Percentiles rank a stretch among this genome's conserved stretches.
These are phyloP conservation scores for Hoplias malabaricus DNA, from an alignment of 2,113 vertebrate genomes.

Conservation along the genomic window DNA sequence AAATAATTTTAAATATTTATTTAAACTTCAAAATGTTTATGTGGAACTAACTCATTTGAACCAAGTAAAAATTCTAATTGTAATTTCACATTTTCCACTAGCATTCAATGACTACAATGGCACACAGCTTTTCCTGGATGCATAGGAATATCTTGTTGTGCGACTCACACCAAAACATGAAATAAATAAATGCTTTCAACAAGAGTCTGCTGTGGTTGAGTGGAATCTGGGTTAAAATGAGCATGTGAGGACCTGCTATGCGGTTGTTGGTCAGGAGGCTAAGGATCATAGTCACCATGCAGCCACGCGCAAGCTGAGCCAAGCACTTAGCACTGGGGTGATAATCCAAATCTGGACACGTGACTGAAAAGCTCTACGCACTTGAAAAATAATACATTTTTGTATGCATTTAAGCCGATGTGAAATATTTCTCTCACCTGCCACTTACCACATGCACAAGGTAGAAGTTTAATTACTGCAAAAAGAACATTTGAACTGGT, in stretches of 20 bases:
- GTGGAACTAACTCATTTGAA: no score
- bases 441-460: no score
- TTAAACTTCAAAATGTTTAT: no score
- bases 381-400: no score
- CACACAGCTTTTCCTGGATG: neutral
- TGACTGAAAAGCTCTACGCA: neutral
- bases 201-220: neutral
- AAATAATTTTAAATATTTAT: no score
- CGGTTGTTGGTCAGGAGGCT: neutral
- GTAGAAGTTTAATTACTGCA: no score
- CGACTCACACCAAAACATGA: neutral
- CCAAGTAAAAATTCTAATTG: no score
- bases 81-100: no score
- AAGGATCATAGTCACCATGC: neutral
- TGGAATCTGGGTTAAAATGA: neutral
- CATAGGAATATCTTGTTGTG: neutral
- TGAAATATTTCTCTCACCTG: no score
- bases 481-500: no score
- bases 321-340: neutral
- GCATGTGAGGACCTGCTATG: neutral
- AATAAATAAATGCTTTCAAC: neutral
- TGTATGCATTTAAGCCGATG: no score
- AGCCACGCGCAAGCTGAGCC: neutral
- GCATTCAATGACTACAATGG: no score
- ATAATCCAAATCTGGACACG: neutral